phyloP scores from a whole-genome alignment of 2,888 invertebrate genomes.

The Caenorhabditis afra region DNA sequence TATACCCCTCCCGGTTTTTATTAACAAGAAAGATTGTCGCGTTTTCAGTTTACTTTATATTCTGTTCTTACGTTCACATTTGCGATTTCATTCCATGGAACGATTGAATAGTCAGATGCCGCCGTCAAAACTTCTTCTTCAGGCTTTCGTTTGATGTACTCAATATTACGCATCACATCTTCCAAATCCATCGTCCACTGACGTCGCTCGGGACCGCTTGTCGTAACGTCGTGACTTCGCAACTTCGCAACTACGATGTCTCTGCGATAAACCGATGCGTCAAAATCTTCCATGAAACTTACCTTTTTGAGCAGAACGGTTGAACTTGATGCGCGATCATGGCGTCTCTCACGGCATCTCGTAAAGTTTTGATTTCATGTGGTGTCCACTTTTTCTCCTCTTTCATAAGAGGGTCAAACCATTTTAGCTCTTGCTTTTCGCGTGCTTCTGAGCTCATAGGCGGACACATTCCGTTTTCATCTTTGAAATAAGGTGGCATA shows the following conservation, averaged over 20 bases:
- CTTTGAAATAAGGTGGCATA: conserved; percentile 77
- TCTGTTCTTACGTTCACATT: conserved; percentile 34
- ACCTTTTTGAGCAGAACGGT: conserved; percentile 43
- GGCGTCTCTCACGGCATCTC: conserved; percentile 43
- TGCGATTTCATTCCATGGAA: conserved; percentile 51
- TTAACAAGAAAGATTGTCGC: too few species aligned
- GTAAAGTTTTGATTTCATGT: conserved; percentile 52
- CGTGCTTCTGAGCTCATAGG: conserved; percentile 70
- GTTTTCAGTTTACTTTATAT: neutral
- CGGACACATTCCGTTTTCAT: conserved; percentile 73
- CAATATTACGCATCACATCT: conserved; percentile 51
- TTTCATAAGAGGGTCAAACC: conserved; percentile 68
- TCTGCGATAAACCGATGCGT: too few species aligned
- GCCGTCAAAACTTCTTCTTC: conserved; percentile 45
- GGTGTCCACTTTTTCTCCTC: conserved; percentile 67
- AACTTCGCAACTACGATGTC: conserved; percentile 45
- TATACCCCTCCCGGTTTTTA: too few species aligned
- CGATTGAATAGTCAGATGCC: conserved; percentile 36
- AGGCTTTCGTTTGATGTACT: conserved; percentile 22
- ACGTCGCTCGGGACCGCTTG: conserved; percentile 33
- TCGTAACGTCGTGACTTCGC: conserved; percentile 28
- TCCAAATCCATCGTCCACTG: conserved; percentile 57
- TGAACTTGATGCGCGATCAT: conserved; percentile 50
- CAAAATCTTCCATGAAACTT: neutral
- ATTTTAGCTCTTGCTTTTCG: conserved; percentile 51